Evolutionary conservation across 2,113 vertebrate species (phyloP), one percentile per base, ranked within the genome.

Genomic region (Abramis brama): DNA sequence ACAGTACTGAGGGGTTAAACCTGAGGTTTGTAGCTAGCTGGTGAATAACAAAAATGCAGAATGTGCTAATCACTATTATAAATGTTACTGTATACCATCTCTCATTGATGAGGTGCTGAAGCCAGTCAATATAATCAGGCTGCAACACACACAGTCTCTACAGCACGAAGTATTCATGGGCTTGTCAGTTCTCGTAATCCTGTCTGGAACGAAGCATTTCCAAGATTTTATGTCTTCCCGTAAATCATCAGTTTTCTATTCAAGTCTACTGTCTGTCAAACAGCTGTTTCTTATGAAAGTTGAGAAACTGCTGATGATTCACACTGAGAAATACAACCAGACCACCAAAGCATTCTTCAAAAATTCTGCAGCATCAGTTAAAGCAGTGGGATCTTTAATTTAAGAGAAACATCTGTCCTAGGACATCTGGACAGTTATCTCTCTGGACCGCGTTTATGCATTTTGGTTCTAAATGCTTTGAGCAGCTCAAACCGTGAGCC

Each of bases 241-340:
- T 87, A 88, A 90, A 88, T 83, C 87, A 80, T 68, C 62, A 70
- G 79, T 78, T 84, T 43, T 85, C 57, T 21, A 4, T 57, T 74
- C 74, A 75, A 30, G 83, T 66, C 55, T 80, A 52, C 73, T 55
- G 70, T 68, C 74, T 88, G 81, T 85, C 62, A 71, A 85, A 83
- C 89, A 90, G 85, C 83, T 88, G 89, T 81, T 88, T 83, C 57
- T 75, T 68, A 70, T 87, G 39, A 86, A 83, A 77, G 30, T 52
- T 55, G 39, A 73, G 64, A 89, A 89, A 87, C 86, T 79, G 78
- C 83, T 87, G 86, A 83, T 66, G 59, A 77, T 64, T 87, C 71
- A 87, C 27, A 50, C 39, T 52, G 82, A 80, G 45, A 84, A 83
- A 71, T 62, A 47, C 74, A 84, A 87, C 36, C 82, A 87, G 85